Percentiles rank a stretch among this genome's conserved stretches.
Evolutionary conservation across 2,888 invertebrate species (phyloP).

Genomic region (Phalera bucephala): DNA sequence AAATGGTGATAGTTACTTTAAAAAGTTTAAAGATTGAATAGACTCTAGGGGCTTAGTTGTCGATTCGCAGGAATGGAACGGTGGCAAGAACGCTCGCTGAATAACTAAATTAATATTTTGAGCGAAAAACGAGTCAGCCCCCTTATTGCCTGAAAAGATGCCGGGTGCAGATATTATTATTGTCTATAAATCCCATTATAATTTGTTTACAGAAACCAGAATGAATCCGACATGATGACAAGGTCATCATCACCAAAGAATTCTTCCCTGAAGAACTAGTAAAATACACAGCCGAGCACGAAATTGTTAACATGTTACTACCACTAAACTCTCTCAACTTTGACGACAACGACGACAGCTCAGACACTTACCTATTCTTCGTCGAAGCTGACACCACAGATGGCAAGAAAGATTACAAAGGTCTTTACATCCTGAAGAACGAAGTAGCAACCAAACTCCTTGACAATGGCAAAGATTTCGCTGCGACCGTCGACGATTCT

Average conservation of each 20-base stretch:
- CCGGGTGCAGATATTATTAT: no score
- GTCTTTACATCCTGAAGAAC: conserved; percentile 38
- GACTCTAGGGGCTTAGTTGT: no score
- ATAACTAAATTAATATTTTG: no score
- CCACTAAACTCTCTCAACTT: conserved; percentile 44
- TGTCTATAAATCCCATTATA: no score
- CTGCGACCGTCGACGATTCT: conserved; percentile 38
- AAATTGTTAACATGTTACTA: conserved; percentile 40
- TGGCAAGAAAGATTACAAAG: conserved; percentile 35
- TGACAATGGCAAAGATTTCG: conserved; percentile 42
- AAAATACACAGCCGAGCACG: conserved; percentile 37
- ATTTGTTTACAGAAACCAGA: conserved; percentile 23
- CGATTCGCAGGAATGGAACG: no score
- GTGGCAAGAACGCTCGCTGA: no score
- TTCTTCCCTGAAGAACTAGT: conserved; percentile 34
- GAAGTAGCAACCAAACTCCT: conserved; percentile 38
- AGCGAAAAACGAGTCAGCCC: no score
- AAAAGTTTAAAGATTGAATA: no score
- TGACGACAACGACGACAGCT: conserved; percentile 23
- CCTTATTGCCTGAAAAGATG: no score
- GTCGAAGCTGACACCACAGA: conserved; percentile 37
- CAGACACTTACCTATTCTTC: conserved; percentile 31
- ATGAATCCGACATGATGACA: conserved; percentile 25
- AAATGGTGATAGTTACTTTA: no score
- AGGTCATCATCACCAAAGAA: conserved; percentile 24